Percentiles rank a stretch among this genome's conserved stretches.
Evolutionary conservation across 2,888 invertebrate genomes (phyloP).

Genomic region (Caenorhabditis parvicauda): DNA sequence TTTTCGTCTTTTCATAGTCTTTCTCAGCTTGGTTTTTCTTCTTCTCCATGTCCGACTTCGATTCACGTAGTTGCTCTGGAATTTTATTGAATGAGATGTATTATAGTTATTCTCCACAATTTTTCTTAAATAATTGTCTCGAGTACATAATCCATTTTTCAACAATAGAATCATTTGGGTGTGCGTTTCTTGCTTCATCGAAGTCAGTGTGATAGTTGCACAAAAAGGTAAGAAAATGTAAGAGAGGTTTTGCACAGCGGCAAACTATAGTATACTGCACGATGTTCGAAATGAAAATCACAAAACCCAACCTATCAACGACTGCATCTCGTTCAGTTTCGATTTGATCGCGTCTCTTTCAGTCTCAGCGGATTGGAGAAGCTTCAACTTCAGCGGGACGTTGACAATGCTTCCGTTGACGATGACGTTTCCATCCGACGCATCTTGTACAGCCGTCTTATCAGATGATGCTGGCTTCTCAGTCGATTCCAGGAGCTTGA

Average conservation of each 20-base stretch:
- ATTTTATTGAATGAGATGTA: conserved; percentile 5
- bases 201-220: too few species aligned
- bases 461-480: background rate
- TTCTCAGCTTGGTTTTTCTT: conserved; percentile 55
- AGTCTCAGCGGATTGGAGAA: conserved; percentile 47
- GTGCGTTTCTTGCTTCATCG: too few species aligned
- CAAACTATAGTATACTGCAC: too few species aligned
- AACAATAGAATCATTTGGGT: too few species aligned
- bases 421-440: conserved; percentile 43
- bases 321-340: conserved; percentile 33
- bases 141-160: too few species aligned
- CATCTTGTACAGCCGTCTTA: background rate
- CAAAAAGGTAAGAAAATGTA: too few species aligned
- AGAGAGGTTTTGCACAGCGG: too few species aligned
- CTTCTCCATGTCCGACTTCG: conserved; percentile 46
- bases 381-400: conserved; percentile 48
- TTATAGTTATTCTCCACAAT: conserved; percentile 1
- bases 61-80: conserved; percentile 38
- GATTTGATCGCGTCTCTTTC: conserved; percentile 47
- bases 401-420: conserved; percentile 55
- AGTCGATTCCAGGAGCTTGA: conserved; percentile 5
- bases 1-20: conserved; percentile 54
- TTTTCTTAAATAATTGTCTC: background rate
- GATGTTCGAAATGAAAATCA: background rate
- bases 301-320: conserved; percentile 19